Evolutionary conservation across 2,888 invertebrate genomes (phyloP).

Genomic region (Eupithecia vulgata): DNA sequence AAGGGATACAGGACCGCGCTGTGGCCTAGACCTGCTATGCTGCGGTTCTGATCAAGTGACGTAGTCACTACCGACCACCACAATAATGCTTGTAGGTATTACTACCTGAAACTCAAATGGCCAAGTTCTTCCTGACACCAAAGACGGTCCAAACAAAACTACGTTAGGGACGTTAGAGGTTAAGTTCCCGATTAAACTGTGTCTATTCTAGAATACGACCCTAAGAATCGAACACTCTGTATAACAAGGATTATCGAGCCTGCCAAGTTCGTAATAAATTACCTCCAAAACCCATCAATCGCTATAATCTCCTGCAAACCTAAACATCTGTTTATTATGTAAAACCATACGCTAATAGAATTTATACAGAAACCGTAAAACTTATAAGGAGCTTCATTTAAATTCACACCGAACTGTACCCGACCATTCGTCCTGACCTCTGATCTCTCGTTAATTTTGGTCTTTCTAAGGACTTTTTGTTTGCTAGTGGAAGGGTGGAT

Average conservation of each 20-base stretch:
- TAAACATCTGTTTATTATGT: constrained; percentile 75
- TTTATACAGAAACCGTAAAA: constrained; percentile 78
- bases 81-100: too few species aligned
- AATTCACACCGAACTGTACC: constrained; percentile 67
- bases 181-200: neutral
- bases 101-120: too few species aligned
- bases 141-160: too few species aligned
- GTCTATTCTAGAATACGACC: neutral
- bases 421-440: constrained; percentile 55
- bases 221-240: neutral
- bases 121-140: too few species aligned
- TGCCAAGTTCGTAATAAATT: neutral
- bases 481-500: constrained; percentile 35
- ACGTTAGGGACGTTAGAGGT: neutral
- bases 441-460: constrained; percentile 43
- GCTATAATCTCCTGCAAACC: constrained; percentile 40
- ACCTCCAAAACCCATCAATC: constrained; percentile 15
- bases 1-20: too few species aligned
- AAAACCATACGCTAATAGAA: constrained; percentile 75
- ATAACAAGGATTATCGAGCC: constrained; percentile 7
- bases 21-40: too few species aligned
- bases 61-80: too few species aligned
- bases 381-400: constrained; percentile 78
- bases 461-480: constrained; percentile 28
- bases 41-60: too few species aligned